These are phyloP conservation scores for Camponotus floridanus DNA, from an alignment of 1,140 invertebrate genomes.

Conservation along the genomic window DNA sequence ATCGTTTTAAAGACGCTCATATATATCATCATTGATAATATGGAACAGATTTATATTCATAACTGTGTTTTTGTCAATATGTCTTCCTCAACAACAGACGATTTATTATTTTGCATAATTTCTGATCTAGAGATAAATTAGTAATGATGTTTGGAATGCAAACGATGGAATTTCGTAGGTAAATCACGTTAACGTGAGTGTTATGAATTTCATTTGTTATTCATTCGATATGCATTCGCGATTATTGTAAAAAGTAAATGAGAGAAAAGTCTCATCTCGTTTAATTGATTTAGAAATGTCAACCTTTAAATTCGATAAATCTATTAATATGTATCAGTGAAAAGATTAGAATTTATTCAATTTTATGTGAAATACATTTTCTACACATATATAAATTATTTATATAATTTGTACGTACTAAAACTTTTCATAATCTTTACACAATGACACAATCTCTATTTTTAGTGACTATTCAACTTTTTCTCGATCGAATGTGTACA, in stretches of 20 bases:
- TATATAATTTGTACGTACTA: background rate
- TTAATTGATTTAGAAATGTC: background rate
- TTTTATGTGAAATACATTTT: background rate
- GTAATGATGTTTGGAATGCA: constrained; percentile 56
- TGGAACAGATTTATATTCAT: constrained; percentile 23
- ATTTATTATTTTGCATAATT: constrained; percentile 61
- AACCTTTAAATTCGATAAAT: background rate
- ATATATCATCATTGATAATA: background rate
- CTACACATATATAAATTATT: background rate
- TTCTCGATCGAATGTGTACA: background rate
- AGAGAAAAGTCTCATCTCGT: constrained; percentile 33
- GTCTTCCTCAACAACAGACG: background rate
- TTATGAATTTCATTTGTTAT: constrained; percentile 46
- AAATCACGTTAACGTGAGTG: constrained; percentile 15
- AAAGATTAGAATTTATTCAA: background rate
- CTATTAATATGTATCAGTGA: background rate
- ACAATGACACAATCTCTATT: background rate
- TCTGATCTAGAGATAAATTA: constrained; percentile 51
- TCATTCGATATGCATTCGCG: constrained; percentile 23
- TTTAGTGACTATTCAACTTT: background rate
- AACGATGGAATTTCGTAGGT: constrained; percentile 38
- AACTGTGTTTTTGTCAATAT: constrained; percentile 31
- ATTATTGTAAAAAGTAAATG: constrained; percentile 28
- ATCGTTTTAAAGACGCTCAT: background rate
- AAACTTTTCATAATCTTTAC: too few species aligned